A percentile compares a stretch with the other conserved stretches of the same genome.
phyloP scores from a whole-genome alignment of 2,113 vertebrate species.

The Plecotus auritus region DNA sequence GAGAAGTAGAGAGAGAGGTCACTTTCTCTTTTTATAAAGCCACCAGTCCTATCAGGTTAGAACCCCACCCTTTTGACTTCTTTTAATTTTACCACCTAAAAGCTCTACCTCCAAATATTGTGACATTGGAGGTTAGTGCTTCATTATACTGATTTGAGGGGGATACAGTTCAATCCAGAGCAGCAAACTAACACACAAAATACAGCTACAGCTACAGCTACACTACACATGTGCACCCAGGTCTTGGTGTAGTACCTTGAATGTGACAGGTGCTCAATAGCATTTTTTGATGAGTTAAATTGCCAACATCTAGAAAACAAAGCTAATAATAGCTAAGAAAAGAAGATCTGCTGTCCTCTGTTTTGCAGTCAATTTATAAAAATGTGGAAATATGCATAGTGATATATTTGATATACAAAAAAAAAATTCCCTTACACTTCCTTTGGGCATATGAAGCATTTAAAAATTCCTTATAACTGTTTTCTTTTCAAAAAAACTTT shows the following conservation, averaged over 20 bases:
- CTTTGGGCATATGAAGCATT: not conserved
- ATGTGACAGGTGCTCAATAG: not conserved
- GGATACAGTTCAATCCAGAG: not conserved
- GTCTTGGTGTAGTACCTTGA: not conserved
- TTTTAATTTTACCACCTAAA: not conserved
- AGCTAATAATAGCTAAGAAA: not conserved
- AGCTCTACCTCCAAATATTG: not conserved
- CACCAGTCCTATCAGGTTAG: not conserved
- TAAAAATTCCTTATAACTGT: not conserved
- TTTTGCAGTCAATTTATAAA: not conserved
- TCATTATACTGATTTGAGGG: not conserved
- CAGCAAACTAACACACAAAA: not conserved
- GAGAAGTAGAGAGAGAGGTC: not conserved
- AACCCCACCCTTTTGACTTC: not conserved
- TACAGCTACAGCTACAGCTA: not conserved
- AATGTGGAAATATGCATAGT: not conserved
- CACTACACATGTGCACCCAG: not conserved
- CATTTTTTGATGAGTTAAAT: not conserved
- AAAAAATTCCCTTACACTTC: not conserved
- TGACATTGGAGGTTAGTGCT: not conserved
- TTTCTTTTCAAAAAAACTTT: not conserved
- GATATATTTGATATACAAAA: conserved; percentile 13
- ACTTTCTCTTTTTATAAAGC: not conserved
- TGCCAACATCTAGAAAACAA: not conserved
- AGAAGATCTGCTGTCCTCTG: not conserved